Evolutionary conservation across 1,140 invertebrate species (phyloP).

Genomic region (Diorhabda sublineata): DNA sequence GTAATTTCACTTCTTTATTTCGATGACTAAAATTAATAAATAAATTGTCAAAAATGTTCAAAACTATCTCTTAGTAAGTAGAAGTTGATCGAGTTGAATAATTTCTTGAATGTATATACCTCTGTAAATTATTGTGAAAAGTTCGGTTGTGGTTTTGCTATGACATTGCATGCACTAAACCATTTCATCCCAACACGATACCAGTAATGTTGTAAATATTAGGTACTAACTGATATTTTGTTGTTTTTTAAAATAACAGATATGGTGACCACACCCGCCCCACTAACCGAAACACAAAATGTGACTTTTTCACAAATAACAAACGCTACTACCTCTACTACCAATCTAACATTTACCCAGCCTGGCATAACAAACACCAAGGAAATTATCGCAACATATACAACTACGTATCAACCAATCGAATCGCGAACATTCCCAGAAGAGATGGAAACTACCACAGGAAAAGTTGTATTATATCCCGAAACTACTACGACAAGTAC

Average conservation of each 20-base stretch:
- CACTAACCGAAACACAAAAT: constrained; percentile 47
- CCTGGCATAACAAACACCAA: constrained; percentile 20
- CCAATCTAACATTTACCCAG: constrained; percentile 37
- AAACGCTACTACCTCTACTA: constrained; percentile 36
- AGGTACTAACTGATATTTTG: constrained; percentile 35
- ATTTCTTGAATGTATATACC: too few relatives aligned
- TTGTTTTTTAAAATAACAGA: constrained; percentile 46
- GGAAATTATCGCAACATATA: constrained; percentile 11
- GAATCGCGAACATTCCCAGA: neutral
- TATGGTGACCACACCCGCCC: constrained; percentile 44
- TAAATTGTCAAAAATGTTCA: too few relatives aligned
- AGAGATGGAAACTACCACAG: neutral
- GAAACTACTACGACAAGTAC: constrained; percentile 12
- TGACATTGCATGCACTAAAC: constrained; percentile 29
- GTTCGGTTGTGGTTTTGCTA: constrained; percentile 6
- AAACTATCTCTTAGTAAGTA: too few relatives aligned
- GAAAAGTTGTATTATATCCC: neutral
- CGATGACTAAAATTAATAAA: too few relatives aligned
- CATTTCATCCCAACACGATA: constrained; percentile 23
- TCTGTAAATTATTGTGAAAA: constrained; percentile 5
- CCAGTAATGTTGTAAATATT: constrained; percentile 28
- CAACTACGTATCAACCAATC: neutral
- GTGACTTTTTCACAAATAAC: constrained; percentile 40
- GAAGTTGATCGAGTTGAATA: too few relatives aligned
- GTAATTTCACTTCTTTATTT: too few relatives aligned